These are phyloP conservation scores for Himalopsyche japonica DNA, from an alignment of 2,888 invertebrate genomes.

Conservation along the genomic window DNA sequence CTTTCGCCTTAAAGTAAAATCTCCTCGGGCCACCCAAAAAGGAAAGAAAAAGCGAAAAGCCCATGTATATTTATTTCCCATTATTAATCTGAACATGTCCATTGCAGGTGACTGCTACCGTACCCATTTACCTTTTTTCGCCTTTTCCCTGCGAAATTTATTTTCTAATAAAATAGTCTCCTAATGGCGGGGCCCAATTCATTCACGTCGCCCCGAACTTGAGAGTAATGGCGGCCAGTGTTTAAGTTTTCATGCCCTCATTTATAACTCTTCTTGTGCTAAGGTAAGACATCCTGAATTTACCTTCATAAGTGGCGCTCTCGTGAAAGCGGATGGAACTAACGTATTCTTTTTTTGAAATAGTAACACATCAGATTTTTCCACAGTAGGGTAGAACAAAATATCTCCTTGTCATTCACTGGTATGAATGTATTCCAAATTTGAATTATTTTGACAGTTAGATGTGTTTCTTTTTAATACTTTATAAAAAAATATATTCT, in stretches of 20 bases:
- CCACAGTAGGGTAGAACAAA: too few species aligned
- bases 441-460: background rate
- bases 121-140: background rate
- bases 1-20: background rate
- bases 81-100: background rate
- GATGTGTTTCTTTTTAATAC: too few species aligned
- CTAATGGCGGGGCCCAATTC: background rate
- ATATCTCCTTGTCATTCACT: background rate
- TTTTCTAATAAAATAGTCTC: background rate
- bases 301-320: background rate
- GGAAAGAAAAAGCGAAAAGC: background rate
- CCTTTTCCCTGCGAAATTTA: background rate
- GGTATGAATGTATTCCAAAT: background rate
- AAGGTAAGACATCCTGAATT: background rate
- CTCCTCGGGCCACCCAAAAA: background rate
- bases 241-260: conserved; percentile 3
- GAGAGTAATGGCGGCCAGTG: background rate
- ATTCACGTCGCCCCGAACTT: background rate
- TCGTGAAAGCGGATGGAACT: background rate
- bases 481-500: too few species aligned
- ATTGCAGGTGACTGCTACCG: background rate
- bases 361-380: background rate
- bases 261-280: background rate
- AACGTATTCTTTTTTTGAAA: background rate
- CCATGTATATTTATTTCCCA: background rate